Conservation (phyloP, 2,113 vertebrate species). For the Hemiprocne comata region DNA sequence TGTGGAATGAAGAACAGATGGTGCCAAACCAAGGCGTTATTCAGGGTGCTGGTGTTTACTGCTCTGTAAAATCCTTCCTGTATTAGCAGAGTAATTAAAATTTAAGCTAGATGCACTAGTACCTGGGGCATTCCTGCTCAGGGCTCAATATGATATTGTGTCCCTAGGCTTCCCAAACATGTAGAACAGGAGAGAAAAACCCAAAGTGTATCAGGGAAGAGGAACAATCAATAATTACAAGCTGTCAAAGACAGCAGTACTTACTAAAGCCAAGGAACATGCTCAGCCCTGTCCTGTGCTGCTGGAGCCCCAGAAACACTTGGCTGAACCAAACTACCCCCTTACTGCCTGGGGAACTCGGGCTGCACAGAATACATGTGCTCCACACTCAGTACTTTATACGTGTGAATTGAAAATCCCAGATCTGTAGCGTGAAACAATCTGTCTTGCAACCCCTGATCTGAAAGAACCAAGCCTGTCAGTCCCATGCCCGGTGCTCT, state of each 20-base stretch:
- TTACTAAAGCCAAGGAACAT: background rate
- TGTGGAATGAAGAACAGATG: conserved; percentile 54
- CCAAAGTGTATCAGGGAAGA: background rate
- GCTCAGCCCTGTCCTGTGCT: background rate
- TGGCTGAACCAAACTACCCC: background rate
- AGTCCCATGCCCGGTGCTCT: background rate
- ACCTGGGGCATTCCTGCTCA: background rate
- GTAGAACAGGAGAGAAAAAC: background rate
- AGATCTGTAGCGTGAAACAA: background rate
- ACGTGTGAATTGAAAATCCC: background rate
- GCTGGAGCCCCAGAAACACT: background rate
- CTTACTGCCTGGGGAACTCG: background rate
- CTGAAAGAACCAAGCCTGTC: background rate
- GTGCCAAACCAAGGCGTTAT: background rate
- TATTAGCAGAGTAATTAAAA: background rate
- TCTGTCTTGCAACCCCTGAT: background rate
- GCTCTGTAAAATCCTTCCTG: conserved; percentile 17
- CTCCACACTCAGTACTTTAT: background rate
- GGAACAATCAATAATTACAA: background rate
- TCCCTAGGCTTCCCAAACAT: background rate
- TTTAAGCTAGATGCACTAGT: background rate
- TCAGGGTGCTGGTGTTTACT: background rate
- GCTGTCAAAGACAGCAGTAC: background rate
- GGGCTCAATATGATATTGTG: background rate
- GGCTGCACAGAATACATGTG: background rate